Percentiles rank a stretch among this genome's conserved stretches.
Evolutionary conservation across 2,113 vertebrate species (phyloP).

Genomic region (Pterocles gutturalis): DNA sequence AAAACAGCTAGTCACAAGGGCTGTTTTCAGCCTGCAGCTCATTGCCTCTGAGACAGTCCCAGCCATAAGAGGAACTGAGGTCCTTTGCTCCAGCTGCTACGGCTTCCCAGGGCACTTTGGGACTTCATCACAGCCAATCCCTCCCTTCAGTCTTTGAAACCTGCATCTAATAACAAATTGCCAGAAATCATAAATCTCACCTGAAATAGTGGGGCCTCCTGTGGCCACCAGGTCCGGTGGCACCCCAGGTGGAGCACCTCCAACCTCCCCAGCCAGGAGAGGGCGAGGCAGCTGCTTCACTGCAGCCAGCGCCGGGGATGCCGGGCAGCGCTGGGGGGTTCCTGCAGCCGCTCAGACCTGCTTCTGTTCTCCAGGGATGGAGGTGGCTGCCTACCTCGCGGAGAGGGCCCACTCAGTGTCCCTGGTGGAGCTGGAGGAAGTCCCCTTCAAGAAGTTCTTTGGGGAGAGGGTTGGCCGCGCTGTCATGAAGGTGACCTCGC

Average conservation of each 20-base stretch:
- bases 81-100: not conserved
- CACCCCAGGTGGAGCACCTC: not conserved
- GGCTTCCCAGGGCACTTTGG: not conserved
- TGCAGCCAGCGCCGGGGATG: accelerated
- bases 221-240: not conserved
- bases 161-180: not conserved
- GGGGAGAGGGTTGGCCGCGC: slow-evolving; percentile 93
- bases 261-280: not conserved
- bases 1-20: not conserved
- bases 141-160: not conserved
- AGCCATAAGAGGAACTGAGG: accelerated
- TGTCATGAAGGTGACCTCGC: slow-evolving; percentile 90
- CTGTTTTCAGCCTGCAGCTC: not conserved
- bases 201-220: not conserved
- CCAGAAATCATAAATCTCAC: not conserved
- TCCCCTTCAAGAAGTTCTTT: slow-evolving; percentile 91
- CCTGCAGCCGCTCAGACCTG: accelerated
- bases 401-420: slow-evolving; percentile 98
- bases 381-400: slow-evolving; percentile 91
- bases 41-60: not conserved
- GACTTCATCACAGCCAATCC: not conserved
- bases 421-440: slow-evolving; percentile 90
- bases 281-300: not conserved
- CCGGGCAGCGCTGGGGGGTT: not conserved
- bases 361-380: slow-evolving; percentile 86